Evolutionary conservation across 2,888 invertebrate species (phyloP).

Genomic region (Zhuqinia jingwanae): DNA sequence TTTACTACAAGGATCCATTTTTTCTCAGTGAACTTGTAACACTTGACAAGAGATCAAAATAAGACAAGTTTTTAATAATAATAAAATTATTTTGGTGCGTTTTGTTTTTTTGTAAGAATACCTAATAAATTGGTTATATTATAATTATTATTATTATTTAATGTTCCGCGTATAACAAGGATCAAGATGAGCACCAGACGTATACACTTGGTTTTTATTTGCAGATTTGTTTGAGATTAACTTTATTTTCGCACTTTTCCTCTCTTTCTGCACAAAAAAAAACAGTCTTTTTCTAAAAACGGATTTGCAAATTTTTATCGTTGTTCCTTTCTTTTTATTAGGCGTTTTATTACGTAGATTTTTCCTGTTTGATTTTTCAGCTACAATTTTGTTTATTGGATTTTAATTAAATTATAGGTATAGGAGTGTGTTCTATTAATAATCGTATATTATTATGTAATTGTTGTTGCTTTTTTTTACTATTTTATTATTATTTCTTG

Average conservation of each 20-base stretch:
- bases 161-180: too few relatives aligned
- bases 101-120: neutral
- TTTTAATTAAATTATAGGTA: constrained; percentile 39
- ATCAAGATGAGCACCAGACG: constrained; percentile 72
- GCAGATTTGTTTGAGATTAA: constrained; percentile 5
- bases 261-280: too few relatives aligned
- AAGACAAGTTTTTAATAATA: constrained; percentile 55
- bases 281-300: too few relatives aligned
- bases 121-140: too few relatives aligned
- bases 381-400: neutral
- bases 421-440: constrained; percentile 17
- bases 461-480: constrained; percentile 26
- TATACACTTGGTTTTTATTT: constrained; percentile 70
- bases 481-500: too few relatives aligned
- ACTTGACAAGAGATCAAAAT: constrained; percentile 47
- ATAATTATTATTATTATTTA: too few relatives aligned
- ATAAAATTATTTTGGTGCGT: neutral
- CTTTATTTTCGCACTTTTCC: constrained; percentile 21
- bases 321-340: neutral
- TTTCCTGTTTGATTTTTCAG: neutral
- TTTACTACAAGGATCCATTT: constrained; percentile 60
- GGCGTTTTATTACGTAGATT: neutral
- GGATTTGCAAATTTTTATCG: constrained; percentile 4
- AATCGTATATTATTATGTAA: too few relatives aligned
- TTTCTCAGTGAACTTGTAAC: neutral